A percentile compares a stretch with the other conserved stretches of the same genome.
These are phyloP conservation scores for Amphipyra berbera DNA, from an alignment of 2,888 invertebrate genomes.

Conservation along the genomic window DNA sequence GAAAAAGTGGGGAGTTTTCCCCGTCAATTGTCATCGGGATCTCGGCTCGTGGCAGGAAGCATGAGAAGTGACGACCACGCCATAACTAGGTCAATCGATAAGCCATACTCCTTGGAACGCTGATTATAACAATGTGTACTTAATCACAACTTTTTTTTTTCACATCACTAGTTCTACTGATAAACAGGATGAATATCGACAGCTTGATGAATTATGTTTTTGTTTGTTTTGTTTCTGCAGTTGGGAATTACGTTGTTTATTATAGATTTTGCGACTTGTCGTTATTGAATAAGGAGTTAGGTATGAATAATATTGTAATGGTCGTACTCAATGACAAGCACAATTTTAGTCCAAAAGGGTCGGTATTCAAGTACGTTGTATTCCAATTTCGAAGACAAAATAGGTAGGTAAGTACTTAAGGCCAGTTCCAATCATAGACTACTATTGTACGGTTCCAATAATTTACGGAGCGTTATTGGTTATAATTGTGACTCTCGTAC, in stretches of 20 bases:
- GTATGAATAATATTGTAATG: too few species aligned
- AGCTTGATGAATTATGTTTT: constrained; percentile 37
- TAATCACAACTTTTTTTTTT: constrained; percentile 63
- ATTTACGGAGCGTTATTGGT: too few species aligned
- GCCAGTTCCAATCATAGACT: too few species aligned
- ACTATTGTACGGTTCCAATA: too few species aligned
- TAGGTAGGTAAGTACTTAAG: too few species aligned
- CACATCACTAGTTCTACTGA: constrained; percentile 21
- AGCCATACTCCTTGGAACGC: constrained; percentile 59
- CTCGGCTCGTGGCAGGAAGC: constrained; percentile 10
- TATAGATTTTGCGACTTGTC: background rate
- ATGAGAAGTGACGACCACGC: constrained; percentile 33
- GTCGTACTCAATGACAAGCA: too few species aligned
- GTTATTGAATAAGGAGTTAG: too few species aligned
- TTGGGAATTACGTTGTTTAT: constrained; percentile 3
- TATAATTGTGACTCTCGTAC: too few species aligned
- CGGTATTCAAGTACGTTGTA: too few species aligned
- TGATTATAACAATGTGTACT: constrained; percentile 70
- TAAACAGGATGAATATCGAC: constrained; percentile 44
- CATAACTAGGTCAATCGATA: constrained; percentile 83
- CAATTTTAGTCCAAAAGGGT: too few species aligned
- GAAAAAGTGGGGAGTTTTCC: background rate
- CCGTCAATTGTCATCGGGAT: constrained; percentile 24
- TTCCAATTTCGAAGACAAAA: too few species aligned
- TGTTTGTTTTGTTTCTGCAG: constrained; percentile 26